A percentile compares a stretch with the other conserved stretches of the same genome.
Conservation (phyloP, 2,888 invertebrate species). For the Stenotaenia linearis region DNA sequence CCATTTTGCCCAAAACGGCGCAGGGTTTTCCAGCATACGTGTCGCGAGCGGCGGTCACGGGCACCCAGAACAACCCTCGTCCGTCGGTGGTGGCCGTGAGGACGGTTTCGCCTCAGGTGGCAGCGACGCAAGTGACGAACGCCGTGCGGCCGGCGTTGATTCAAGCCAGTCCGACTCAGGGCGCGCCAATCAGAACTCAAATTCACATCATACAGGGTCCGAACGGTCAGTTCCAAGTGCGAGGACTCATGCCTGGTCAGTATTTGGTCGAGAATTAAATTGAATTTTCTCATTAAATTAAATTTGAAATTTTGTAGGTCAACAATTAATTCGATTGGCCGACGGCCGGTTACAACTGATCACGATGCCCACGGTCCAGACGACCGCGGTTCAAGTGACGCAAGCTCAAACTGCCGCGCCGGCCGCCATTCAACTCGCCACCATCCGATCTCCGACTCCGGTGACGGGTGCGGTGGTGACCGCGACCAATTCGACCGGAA, state of each 20-base stretch:
- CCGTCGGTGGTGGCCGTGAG: slow-evolving; percentile 46
- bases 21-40: slow-evolving; percentile 30
- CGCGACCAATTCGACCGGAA: slow-evolving; percentile 29
- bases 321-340: slow-evolving; percentile 85
- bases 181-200: slow-evolving; percentile 38
- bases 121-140: slow-evolving; percentile 14
- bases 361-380: slow-evolving; percentile 44
- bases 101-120: slow-evolving; percentile 40
- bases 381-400: slow-evolving; percentile 39
- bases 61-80: slow-evolving; percentile 55
- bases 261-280: not conserved
- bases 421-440: slow-evolving; percentile 37
- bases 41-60: slow-evolving; percentile 51
- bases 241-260: slow-evolving; percentile 76
- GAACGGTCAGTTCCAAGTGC: slow-evolving; percentile 85
- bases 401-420: slow-evolving; percentile 26
- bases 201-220: slow-evolving; percentile 86
- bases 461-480: slow-evolving; percentile 31
- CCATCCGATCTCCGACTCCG: slow-evolving; percentile 33
- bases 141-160: slow-evolving; percentile 37
- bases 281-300: not conserved
- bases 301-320: slow-evolving; percentile 53
- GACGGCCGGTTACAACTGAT: slow-evolving; percentile 87
- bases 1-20: slow-evolving; percentile 38
- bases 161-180: slow-evolving; percentile 35